These are phyloP conservation scores for Lymantria monacha DNA, from an alignment of 2,888 invertebrate species.

Conservation along the genomic window DNA sequence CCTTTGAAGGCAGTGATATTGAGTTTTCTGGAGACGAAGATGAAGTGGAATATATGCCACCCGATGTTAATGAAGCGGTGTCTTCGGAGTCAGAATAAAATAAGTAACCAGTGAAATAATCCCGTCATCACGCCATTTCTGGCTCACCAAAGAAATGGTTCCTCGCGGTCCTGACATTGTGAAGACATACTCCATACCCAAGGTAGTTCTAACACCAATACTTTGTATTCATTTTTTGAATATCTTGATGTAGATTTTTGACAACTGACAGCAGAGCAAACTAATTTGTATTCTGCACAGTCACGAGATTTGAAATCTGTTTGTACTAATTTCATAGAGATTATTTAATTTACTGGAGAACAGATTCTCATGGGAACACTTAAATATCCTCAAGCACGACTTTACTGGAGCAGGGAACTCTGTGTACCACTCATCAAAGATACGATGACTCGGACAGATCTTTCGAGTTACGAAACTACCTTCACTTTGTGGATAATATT, in stretches of 20 bases:
- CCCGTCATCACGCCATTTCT: too few species aligned
- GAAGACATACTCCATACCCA: background rate
- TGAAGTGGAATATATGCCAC: background rate
- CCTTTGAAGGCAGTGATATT: background rate
- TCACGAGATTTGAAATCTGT: background rate
- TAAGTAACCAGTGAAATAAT: background rate
- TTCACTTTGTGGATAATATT: background rate
- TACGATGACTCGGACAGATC: constrained; percentile 3
- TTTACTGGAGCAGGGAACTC: background rate
- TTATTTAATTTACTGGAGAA: background rate
- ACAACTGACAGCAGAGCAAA: background rate
- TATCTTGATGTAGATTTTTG: constrained; percentile 1
- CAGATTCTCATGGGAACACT: background rate
- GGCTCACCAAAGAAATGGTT: background rate
- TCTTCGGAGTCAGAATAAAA: background rate
- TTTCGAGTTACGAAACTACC: background rate
- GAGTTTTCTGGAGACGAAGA: background rate
- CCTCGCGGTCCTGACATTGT: background rate
- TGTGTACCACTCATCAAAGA: too few species aligned
- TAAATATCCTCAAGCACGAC: background rate
- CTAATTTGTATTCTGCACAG: too few species aligned
- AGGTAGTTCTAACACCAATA: background rate
- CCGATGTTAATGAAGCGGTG: background rate
- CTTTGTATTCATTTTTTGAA: background rate
- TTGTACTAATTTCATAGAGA: background rate